Percentiles rank a stretch among this genome's conserved stretches.
phyloP scores from a whole-genome alignment of 2,888 invertebrate genomes.

The Bellardia pandia region DNA sequence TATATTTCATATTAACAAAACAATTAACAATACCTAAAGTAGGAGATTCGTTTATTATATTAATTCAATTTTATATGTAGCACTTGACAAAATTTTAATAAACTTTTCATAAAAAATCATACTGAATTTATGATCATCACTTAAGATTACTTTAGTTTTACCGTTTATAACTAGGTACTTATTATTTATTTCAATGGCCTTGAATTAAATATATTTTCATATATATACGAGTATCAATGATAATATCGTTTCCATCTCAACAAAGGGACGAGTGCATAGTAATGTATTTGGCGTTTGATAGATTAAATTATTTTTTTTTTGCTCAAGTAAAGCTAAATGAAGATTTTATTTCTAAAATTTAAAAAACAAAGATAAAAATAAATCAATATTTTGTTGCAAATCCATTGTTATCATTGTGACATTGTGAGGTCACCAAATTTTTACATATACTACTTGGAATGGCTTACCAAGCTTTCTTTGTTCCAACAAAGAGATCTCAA shows the following conservation, averaged over 20 bases:
- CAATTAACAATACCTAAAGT: neutral
- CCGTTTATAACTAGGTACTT: neutral
- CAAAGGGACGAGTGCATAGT: no score
- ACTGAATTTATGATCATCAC: neutral
- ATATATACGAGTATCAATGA: neutral
- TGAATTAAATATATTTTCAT: neutral
- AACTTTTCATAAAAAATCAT: neutral
- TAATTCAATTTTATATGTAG: neutral
- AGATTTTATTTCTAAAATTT: no score
- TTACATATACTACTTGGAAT: no score
- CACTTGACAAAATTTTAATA: slow-evolving; percentile 17
- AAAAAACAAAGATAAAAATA: no score
- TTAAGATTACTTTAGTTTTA: neutral
- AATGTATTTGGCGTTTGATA: no score
- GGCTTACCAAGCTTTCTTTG: no score
- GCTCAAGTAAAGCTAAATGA: no score
- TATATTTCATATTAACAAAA: neutral
- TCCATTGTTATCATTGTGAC: no score
- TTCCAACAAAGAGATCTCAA: no score
- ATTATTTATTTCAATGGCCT: neutral
- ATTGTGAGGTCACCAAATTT: no score
- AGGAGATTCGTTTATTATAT: neutral
- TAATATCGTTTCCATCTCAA: neutral
- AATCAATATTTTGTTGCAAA: no score
- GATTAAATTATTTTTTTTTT: no score